Evolutionary conservation across 2,797 vertebrate species (phyloP).

Genomic region (Crenichthys baileyi): DNA sequence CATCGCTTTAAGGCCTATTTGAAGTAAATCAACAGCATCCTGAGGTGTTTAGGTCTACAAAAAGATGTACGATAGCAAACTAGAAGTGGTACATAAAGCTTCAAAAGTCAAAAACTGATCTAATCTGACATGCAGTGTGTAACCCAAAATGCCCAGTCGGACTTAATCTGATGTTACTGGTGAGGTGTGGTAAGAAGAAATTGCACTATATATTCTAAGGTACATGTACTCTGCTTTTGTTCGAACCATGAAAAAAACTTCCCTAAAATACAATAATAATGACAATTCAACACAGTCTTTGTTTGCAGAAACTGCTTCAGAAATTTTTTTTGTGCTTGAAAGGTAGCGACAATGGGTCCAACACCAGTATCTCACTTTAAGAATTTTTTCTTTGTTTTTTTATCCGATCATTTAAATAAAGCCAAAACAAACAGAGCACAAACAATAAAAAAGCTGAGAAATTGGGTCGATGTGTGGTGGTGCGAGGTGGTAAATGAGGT

Average conservation of each 20-base stretch:
- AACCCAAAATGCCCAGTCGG: too few species aligned
- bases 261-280: not conserved
- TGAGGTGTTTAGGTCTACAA: not conserved
- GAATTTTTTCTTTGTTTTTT: not conserved
- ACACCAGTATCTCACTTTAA: not conserved
- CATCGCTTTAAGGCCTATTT: not conserved
- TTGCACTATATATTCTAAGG: not conserved
- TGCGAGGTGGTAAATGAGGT: constrained; percentile 6
- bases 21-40: not conserved
- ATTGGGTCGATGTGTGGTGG: constrained; percentile 3
- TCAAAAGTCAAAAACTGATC: not conserved
- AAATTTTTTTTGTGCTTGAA: not conserved
- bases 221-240: not conserved
- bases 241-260: not conserved
- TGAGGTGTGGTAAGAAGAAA: not conserved
- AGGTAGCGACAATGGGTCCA: not conserved
- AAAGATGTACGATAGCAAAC: not conserved
- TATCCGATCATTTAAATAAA: not conserved
- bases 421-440: not conserved
- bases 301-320: not conserved
- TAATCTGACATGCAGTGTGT: not conserved
- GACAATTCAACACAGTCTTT: not conserved
- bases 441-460: constrained; percentile 9
- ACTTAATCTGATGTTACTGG: not conserved
- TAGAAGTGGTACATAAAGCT: not conserved